Evolutionary conservation across 2,113 vertebrate genomes (phyloP).

Genomic region (Chionis minor): DNA sequence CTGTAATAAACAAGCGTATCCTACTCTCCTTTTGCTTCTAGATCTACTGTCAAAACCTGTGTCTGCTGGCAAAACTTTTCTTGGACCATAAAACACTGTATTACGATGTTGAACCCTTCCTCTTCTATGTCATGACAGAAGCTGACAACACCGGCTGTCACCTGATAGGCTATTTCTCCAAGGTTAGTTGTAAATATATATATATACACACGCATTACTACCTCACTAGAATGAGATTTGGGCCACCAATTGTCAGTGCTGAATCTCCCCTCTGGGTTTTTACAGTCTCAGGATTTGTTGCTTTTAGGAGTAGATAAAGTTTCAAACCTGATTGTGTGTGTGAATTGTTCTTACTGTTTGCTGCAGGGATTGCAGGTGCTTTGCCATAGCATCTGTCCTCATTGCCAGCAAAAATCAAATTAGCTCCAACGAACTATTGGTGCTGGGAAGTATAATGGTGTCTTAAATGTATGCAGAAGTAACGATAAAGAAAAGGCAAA

Average conservation of each 20-base stretch:
- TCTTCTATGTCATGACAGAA: constrained; percentile 99
- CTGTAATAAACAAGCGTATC: not conserved
- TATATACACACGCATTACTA: accelerated
- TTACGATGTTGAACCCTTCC: constrained; percentile 98
- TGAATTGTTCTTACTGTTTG: not conserved
- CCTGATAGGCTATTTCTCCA: constrained; percentile 98
- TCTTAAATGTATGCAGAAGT: not conserved
- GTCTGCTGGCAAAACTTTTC: constrained; percentile 97
- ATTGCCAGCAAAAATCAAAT: not conserved
- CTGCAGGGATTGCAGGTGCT: not conserved
- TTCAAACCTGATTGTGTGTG: not conserved
- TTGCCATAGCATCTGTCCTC: not conserved
- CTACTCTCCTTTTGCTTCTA: constrained; percentile 52
- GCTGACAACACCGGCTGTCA: constrained; percentile 98
- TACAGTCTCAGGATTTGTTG: not conserved
- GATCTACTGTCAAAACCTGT: constrained; percentile 99
- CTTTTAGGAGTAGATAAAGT: not conserved
- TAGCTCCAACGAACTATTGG: not conserved
- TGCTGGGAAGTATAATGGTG: not conserved
- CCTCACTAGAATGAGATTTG: accelerated
- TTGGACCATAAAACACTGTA: constrained; percentile 98
- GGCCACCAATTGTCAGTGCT: not conserved
- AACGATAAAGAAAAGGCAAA: not conserved
- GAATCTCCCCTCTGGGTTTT: not conserved
- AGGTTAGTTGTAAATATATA: constrained; percentile 75